Evolutionary conservation across 2,113 vertebrate genomes (phyloP).

Genomic region (Piaya cayana): DNA sequence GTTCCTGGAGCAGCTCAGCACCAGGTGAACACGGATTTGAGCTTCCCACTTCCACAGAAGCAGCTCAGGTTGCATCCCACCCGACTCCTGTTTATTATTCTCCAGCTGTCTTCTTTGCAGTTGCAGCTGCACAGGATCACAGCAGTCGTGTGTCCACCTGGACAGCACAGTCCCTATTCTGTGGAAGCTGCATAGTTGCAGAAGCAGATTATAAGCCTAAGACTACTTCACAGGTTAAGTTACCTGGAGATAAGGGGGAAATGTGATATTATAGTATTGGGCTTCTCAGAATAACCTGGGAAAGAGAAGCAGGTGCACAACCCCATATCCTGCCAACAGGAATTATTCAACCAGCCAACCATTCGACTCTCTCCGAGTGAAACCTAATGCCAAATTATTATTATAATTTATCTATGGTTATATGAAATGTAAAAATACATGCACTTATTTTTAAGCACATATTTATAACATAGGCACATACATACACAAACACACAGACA

Average conservation of each 20-base stretch:
- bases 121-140: neutral
- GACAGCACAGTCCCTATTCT: neutral
- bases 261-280: neutral
- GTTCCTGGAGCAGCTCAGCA: neutral
- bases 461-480: neutral
- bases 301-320: neutral
- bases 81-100: neutral
- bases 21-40: neutral
- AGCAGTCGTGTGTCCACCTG: neutral
- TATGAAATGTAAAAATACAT: neutral
- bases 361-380: neutral
- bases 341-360: neutral
- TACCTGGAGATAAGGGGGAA: neutral
- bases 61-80: neutral
- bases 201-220: neutral
- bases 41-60: neutral
- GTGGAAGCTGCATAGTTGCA: neutral
- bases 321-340: too few relatives aligned
- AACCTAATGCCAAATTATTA: neutral
- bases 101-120: neutral
- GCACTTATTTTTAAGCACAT: accelerated
- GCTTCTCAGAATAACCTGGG: neutral
- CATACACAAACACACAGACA: neutral
- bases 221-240: neutral
- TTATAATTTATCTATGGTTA: neutral